phyloP scores from a whole-genome alignment of 2,113 vertebrate species.

The Neopipo cinnamomea region DNA sequence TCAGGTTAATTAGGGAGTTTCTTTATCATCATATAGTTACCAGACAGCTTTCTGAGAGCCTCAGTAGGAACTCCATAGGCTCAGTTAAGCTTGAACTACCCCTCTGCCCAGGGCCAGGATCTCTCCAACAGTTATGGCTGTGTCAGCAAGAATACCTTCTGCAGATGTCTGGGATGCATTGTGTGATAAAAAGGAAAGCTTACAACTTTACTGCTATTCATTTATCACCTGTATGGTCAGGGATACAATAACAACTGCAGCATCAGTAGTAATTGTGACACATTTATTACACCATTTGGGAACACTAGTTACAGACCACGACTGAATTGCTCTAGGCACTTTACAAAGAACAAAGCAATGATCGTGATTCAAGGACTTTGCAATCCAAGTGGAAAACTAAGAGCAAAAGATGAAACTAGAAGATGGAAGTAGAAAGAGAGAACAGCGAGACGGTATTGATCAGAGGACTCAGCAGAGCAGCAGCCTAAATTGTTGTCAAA shows the following conservation, averaged over 20 bases:
- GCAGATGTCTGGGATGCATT: not conserved
- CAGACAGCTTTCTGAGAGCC: not conserved
- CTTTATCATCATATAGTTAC: not conserved
- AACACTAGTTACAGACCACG: not conserved
- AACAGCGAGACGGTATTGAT: constrained; percentile 20
- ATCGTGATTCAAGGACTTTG: not conserved
- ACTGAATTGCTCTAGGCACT: not conserved
- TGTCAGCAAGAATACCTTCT: not conserved
- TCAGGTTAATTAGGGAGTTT: not conserved
- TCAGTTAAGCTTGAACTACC: not conserved
- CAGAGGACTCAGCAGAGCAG: constrained; percentile 23
- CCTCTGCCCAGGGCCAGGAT: not conserved
- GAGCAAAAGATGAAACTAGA: constrained; percentile 32
- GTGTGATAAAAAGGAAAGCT: not conserved
- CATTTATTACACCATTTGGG: not conserved
- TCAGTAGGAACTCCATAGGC: not conserved
- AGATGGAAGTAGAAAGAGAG: constrained; percentile 4
- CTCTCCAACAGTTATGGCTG: not conserved
- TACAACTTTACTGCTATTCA: not conserved
- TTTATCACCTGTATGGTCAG: not conserved
- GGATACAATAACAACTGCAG: not conserved
- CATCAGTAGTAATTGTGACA: not conserved
- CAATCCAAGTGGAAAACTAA: constrained; percentile 15
- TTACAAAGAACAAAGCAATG: constrained; percentile 15
- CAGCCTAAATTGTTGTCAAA: constrained; percentile 52